phyloP scores from a whole-genome alignment of 1,140 invertebrate genomes.

The Eupristina koningsbergeri region DNA sequence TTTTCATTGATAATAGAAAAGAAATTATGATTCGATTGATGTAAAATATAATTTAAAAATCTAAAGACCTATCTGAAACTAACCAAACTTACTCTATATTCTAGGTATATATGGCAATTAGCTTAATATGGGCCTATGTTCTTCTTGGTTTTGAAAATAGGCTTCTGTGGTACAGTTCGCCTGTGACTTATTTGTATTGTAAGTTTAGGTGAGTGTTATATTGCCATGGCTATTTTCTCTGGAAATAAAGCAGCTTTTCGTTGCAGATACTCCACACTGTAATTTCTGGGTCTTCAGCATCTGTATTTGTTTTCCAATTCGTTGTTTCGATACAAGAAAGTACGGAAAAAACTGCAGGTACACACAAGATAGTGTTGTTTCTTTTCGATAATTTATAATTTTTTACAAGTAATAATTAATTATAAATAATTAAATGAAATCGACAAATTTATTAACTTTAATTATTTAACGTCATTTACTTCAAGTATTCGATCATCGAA shows the following conservation, averaged over 20 bases:
- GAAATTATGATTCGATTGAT: background rate
- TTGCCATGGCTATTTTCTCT: slow-evolving; percentile 61
- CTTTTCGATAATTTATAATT: no score
- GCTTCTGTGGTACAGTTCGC: no score
- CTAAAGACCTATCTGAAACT: background rate
- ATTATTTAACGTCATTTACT: no score
- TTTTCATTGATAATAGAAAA: background rate
- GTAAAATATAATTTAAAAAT: background rate
- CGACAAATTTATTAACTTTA: no score
- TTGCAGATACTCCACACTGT: slow-evolving; percentile 7
- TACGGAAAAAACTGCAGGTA: no score
- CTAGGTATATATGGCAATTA: background rate
- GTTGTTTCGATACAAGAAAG: background rate
- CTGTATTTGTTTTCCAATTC: background rate
- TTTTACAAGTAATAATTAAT: no score
- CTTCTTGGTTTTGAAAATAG: slow-evolving; percentile 20
- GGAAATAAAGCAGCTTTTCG: slow-evolving; percentile 53
- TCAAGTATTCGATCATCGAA: no score
- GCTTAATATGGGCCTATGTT: background rate
- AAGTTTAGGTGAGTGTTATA: slow-evolving; percentile 47
- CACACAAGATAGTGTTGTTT: no score
- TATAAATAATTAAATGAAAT: no score
- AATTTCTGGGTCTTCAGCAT: slow-evolving; percentile 37
- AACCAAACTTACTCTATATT: background rate
- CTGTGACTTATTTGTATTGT: background rate